These are phyloP conservation scores for Metacarcinus magister DNA, from an alignment of 2,888 invertebrate species.

Conservation along the genomic window DNA sequence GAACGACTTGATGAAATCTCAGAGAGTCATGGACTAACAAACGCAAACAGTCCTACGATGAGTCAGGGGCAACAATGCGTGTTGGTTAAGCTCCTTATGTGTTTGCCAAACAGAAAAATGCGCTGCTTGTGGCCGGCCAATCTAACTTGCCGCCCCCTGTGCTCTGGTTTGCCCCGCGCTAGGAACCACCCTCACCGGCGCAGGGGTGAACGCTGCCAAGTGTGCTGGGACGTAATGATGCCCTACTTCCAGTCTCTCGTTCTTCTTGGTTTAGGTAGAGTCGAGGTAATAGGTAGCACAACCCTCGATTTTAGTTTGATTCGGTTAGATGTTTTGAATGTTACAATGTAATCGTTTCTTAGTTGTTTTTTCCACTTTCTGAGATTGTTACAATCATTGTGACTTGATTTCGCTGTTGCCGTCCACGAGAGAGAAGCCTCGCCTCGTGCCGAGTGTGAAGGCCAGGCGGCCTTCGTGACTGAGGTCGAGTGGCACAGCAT, in stretches of 20 bases:
- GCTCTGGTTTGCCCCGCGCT: neutral
- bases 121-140: constrained; percentile 51
- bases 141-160: neutral
- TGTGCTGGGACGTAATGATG: neutral
- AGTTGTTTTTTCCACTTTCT: constrained; percentile 31
- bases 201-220: neutral
- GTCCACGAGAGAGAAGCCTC: constrained; percentile 44
- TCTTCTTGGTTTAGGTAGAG: constrained; percentile 42
- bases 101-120: constrained; percentile 51
- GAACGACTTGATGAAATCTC: neutral
- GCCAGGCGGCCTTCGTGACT: constrained; percentile 30
- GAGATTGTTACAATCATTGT: constrained; percentile 27
- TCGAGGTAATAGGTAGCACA: constrained; percentile 3
- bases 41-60: neutral
- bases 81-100: constrained; percentile 43
- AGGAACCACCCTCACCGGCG: constrained; percentile 9
- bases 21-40: neutral
- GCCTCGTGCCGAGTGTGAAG: constrained; percentile 32
- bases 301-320: constrained; percentile 49
- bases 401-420: constrained; percentile 51
- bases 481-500: neutral
- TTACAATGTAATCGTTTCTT: constrained; percentile 13
- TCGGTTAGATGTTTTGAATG: constrained; percentile 43
- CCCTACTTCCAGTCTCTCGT: constrained; percentile 1
- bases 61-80: constrained; percentile 12